Percentiles rank a stretch among this genome's conserved stretches.
phyloP scores from a whole-genome alignment of 2,888 invertebrate species.

The Theristus sp. region DNA sequence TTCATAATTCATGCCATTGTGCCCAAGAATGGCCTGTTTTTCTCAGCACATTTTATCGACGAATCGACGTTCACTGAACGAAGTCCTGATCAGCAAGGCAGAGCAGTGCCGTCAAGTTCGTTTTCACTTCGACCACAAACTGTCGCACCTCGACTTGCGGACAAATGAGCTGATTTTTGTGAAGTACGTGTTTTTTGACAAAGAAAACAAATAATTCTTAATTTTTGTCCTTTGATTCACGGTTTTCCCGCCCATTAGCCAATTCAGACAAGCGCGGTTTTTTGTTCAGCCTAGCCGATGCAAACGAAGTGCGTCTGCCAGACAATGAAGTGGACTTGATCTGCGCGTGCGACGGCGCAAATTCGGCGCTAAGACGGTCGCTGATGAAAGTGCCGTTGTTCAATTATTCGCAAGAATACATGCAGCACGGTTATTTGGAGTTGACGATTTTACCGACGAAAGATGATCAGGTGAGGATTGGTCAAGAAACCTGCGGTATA shows the following conservation, averaged over 20 bases:
- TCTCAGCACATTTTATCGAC: constrained; percentile 79
- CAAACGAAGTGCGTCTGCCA: no score
- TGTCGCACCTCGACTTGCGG: constrained; percentile 46
- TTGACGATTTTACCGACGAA: constrained; percentile 56
- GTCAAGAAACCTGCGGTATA: background rate
- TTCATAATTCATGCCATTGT: no score
- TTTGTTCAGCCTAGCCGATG: no score
- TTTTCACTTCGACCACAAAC: constrained; percentile 63
- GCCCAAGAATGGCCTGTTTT: no score
- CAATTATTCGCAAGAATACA: constrained; percentile 46
- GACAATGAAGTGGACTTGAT: constrained; percentile 41
- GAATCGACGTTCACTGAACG: constrained; percentile 66
- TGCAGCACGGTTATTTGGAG: constrained; percentile 86
- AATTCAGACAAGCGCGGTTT: no score
- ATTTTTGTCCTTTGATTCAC: no score
- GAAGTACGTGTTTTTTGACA: constrained; percentile 42
- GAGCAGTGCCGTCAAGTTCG: constrained; percentile 56
- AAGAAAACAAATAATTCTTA: no score
- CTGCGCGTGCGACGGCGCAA: constrained; percentile 77
- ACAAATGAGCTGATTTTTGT: constrained; percentile 50
- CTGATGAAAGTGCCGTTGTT: constrained; percentile 48
- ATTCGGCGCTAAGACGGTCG: constrained; percentile 58
- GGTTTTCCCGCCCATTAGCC: no score
- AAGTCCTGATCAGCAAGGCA: constrained; percentile 57
- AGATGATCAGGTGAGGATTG: constrained; percentile 39